A percentile compares a stretch with the other conserved stretches of the same genome.
Evolutionary conservation across 2,888 invertebrate species (phyloP).

Genomic region (Corythucha ciliata): DNA sequence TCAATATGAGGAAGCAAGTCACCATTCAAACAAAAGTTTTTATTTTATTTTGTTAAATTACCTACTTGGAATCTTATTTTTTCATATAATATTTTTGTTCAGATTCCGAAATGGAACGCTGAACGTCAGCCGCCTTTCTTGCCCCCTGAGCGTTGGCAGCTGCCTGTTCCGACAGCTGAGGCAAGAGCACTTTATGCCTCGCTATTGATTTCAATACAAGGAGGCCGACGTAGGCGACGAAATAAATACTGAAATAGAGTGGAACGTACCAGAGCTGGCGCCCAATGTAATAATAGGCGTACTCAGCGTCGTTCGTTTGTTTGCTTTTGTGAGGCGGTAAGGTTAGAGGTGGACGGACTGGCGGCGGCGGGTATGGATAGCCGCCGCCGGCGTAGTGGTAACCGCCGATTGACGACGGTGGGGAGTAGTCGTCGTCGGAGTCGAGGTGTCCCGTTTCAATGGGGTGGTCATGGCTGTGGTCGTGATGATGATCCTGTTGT

Average conservation of each 20-base stretch:
- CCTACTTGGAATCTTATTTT: too few relatives aligned
- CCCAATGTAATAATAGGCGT: slow-evolving; percentile 55
- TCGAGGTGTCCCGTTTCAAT: background rate
- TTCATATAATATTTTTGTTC: too few relatives aligned
- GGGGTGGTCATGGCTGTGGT: background rate
- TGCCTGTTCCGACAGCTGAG: slow-evolving; percentile 33
- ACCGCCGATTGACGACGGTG: background rate
- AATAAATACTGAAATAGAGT: slow-evolving; percentile 61
- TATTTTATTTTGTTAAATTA: too few relatives aligned
- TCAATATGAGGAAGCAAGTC: too few relatives aligned
- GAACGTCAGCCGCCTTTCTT: too few relatives aligned
- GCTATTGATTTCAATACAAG: slow-evolving; percentile 62
- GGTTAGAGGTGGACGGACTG: slow-evolving; percentile 17
- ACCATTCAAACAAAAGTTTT: too few relatives aligned
- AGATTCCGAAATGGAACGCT: too few relatives aligned
- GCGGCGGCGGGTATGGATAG: slow-evolving; percentile 14
- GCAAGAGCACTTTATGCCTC: slow-evolving; percentile 56
- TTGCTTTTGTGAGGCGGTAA: slow-evolving; percentile 25
- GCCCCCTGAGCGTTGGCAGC: too few relatives aligned
- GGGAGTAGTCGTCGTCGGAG: background rate
- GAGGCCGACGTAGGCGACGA: slow-evolving; percentile 56
- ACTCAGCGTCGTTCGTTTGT: slow-evolving; percentile 50
- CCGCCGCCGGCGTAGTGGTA: slow-evolving; percentile 20
- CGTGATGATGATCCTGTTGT: slow-evolving; percentile 2
- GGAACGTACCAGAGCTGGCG: slow-evolving; percentile 67